Base-by-base conservation (phyloP, 2,797 vertebrate species). In the Alectoris magna region DNA sequence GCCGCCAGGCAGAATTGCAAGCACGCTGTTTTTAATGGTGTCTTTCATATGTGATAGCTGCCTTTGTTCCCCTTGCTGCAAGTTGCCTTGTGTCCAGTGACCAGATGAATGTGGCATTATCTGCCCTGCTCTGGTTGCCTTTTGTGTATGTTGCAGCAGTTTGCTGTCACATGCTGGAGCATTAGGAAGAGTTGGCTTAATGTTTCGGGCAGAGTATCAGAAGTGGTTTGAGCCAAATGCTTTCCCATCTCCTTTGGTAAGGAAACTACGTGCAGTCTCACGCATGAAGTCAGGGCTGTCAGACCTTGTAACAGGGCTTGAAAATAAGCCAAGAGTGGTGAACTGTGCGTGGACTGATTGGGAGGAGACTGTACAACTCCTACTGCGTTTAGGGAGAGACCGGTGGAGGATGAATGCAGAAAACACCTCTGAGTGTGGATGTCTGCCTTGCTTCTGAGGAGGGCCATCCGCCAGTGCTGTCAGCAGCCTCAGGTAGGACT, bases 71-170 rank as follows among this genome's bases (percentile, higher is more conserved):
- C 82, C 91, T 66, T 63, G 91, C 93, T 93, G 82, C 59, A 43
- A 86, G 84, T 78, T 91, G 89, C 92, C 77, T 46, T 64, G 77
- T 71, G 24, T 76, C 88, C 92, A 95, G 78, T 21, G 2, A 14
- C 26, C 15, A 26, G 93, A 82, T 96, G 94, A 95, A 93, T 92
- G 91, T 90, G 91, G 62, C 53, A 93, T 95, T 96, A 93, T 95
- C 92, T 0, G 1, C 83, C 58, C 39, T 87, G 91, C 84, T 85
- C 89, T 67, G 87, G 84, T 73, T 84, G 92, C 92, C 91, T 82
- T 76, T 92, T 88, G 83, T 95, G 91, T 56, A 10, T 17, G 49
- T 79, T 64, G 53, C 76, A 88, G 88, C 90, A 66, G 81, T 91
- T 83, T 27, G 6, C 74, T 93, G 93, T 95, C 94, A 96, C 96